These are phyloP conservation scores for Artemia sinica DNA, from an alignment of 2,888 invertebrate species.

Conservation along the genomic window DNA sequence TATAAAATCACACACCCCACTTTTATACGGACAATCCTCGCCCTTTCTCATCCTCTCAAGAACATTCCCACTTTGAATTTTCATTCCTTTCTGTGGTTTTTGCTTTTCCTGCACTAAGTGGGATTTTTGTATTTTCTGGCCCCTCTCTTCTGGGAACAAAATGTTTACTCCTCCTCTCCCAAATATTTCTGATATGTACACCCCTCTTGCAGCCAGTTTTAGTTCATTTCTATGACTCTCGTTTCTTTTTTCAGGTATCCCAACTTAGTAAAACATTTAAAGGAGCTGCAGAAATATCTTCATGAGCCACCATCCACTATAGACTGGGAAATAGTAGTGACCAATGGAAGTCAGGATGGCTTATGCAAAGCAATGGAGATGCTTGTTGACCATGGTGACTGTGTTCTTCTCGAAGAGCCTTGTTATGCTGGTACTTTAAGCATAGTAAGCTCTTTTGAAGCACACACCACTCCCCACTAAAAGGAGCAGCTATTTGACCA, in stretches of 20 bases:
- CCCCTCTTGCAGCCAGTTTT: too few relatives aligned
- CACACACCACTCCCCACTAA: not conserved
- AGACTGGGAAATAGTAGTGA: constrained; percentile 40
- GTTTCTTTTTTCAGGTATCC: constrained; percentile 36
- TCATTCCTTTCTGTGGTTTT: too few relatives aligned
- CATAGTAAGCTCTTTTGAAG: constrained; percentile 38
- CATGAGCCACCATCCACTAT: constrained; percentile 49
- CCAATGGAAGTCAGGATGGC: constrained; percentile 59
- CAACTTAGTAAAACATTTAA: constrained; percentile 41
- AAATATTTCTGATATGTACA: too few relatives aligned
- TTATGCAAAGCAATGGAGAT: constrained; percentile 55
- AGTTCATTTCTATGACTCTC: too few relatives aligned
- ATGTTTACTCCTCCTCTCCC: too few relatives aligned
- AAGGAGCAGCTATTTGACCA: not conserved
- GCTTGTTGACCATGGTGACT: constrained; percentile 48
- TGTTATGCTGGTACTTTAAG: constrained; percentile 51
- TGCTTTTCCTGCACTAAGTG: too few relatives aligned
- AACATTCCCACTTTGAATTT: too few relatives aligned
- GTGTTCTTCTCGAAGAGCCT: constrained; percentile 49
- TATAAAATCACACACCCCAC: too few relatives aligned
- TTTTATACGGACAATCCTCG: too few relatives aligned
- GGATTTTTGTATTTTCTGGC: too few relatives aligned
- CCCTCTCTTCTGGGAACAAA: too few relatives aligned
- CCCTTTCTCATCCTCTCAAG: too few relatives aligned
- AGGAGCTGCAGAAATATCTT: constrained; percentile 42